phyloP scores from a whole-genome alignment of 1,140 invertebrate genomes.

The Araneus ventricosus region DNA sequence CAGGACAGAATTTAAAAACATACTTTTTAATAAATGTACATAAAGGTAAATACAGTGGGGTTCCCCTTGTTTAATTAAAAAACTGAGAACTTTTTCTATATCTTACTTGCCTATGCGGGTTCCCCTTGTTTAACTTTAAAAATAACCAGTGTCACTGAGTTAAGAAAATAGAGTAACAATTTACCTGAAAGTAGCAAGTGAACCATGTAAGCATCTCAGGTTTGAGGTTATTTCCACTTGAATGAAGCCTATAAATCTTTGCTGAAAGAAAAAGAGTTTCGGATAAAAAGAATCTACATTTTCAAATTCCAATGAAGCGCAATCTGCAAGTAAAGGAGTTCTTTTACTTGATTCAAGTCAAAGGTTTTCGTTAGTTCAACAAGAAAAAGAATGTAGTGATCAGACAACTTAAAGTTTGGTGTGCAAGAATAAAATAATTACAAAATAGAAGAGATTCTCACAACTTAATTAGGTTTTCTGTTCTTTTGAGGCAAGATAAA shows the following conservation, averaged over 20 bases:
- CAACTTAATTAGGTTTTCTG: too few species aligned
- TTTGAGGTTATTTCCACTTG: background rate
- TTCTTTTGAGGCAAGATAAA: too few species aligned
- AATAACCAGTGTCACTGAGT: background rate
- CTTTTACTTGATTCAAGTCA: background rate
- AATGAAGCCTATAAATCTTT: background rate
- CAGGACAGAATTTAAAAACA: too few species aligned
- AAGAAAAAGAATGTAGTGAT: too few species aligned
- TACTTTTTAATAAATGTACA: too few species aligned
- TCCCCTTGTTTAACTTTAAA: background rate
- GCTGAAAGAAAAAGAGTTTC: background rate
- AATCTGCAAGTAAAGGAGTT: background rate
- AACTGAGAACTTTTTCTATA: too few species aligned
- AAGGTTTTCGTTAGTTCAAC: background rate
- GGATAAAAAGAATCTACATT: background rate
- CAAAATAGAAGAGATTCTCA: too few species aligned
- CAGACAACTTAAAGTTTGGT: too few species aligned
- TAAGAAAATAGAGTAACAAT: background rate
- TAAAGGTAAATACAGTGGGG: too few species aligned
- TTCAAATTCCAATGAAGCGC: background rate
- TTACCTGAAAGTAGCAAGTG: constrained; percentile 1
- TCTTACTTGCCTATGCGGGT: background rate
- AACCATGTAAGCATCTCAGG: constrained; percentile 3
- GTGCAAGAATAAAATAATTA: too few species aligned
- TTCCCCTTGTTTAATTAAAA: too few species aligned